Conservation (phyloP, 2,888 invertebrate genomes). For the Mesopsocus fuscifrons region DNA sequence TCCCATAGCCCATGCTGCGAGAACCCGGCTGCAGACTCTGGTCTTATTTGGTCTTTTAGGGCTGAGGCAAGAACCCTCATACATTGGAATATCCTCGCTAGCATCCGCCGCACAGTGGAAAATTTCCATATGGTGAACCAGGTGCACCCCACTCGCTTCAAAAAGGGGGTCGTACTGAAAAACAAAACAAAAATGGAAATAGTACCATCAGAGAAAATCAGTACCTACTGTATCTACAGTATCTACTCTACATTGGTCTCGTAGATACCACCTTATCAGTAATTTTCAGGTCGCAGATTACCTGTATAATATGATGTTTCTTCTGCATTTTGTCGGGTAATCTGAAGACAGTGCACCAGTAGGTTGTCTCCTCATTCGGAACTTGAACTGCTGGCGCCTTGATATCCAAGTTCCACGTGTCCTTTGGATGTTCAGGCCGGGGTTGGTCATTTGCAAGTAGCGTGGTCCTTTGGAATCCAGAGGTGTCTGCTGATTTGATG, state of each 20-base stretch:
- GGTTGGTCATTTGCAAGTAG: conserved; percentile 30
- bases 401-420: conserved; percentile 38
- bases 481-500: conserved; percentile 33
- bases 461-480: conserved; percentile 62
- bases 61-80: conserved; percentile 65
- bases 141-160: conserved; percentile 54
- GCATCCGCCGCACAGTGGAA: conserved; percentile 75
- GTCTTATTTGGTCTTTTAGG: conserved; percentile 51
- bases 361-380: conserved; percentile 78
- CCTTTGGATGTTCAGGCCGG: conserved; percentile 20
- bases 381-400: conserved; percentile 46
- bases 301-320: conserved; percentile 58
- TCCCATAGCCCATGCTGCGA: conserved; percentile 99
- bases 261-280: too few relatives aligned
- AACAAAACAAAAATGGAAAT: too few relatives aligned
- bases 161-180: conserved; percentile 72
- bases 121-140: conserved; percentile 98
- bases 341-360: conserved; percentile 84
- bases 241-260: too few relatives aligned
- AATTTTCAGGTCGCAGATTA: too few relatives aligned
- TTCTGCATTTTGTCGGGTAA: conserved; percentile 43
- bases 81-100: conserved; percentile 47
- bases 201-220: too few relatives aligned
- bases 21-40: conserved; percentile 59
- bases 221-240: too few relatives aligned